Evolutionary conservation across 1,140 invertebrate genomes (phyloP).

Genomic region (Aphelinus certus): DNA sequence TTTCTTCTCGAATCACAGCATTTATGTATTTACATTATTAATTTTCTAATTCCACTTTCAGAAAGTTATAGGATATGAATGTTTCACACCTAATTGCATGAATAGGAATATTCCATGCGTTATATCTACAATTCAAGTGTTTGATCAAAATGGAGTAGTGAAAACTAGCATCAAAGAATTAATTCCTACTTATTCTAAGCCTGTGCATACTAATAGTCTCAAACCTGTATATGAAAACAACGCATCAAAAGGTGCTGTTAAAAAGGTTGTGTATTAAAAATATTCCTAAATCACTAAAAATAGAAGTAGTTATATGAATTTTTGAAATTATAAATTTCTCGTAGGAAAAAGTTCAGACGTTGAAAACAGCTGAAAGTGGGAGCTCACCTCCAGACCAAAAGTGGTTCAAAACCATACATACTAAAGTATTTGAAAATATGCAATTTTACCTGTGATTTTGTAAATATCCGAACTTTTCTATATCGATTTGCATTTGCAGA

Average conservation of each 20-base stretch:
- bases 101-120: slow-evolving; percentile 30
- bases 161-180: slow-evolving; percentile 27
- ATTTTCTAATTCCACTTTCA: background rate
- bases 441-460: too few relatives aligned
- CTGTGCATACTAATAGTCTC: background rate
- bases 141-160: slow-evolving; percentile 37
- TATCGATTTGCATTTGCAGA: background rate
- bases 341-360: background rate
- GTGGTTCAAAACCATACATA: too few relatives aligned
- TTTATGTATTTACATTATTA: too few relatives aligned
- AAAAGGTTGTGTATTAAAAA: slow-evolving; percentile 23
- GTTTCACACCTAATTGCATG: slow-evolving; percentile 48
- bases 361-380: background rate
- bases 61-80: slow-evolving; percentile 44
- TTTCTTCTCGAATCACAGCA: background rate
- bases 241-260: slow-evolving; percentile 32
- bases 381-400: too few relatives aligned
- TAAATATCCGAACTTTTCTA: too few relatives aligned
- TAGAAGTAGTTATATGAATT: too few relatives aligned
- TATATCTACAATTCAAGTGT: slow-evolving; percentile 45
- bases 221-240: background rate
- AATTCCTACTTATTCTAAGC: background rate
- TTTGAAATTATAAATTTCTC: background rate
- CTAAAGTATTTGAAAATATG: too few relatives aligned
- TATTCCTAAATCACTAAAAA: too few relatives aligned